Evolutionary conservation across 2,888 invertebrate genomes (phyloP).

Genomic region (Physocephala rufipes): DNA sequence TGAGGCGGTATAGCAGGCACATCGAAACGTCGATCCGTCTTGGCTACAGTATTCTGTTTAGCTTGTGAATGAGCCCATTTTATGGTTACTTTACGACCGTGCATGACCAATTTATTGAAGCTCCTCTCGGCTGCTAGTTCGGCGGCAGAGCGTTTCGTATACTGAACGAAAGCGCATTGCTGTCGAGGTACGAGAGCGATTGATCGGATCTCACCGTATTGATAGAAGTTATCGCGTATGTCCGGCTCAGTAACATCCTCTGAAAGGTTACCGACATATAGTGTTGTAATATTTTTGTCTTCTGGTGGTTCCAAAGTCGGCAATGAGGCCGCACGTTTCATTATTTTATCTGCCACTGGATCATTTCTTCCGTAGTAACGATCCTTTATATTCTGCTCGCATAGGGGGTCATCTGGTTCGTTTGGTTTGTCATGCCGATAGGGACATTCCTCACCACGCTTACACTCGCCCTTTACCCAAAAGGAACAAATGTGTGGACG

Average conservation of each 20-base stretch:
- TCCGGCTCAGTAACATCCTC: constrained; percentile 90
- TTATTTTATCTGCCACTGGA: constrained; percentile 90
- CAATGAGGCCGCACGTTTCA: constrained; percentile 88
- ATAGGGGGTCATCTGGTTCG: constrained; percentile 92
- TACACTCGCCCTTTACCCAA: constrained; percentile 95
- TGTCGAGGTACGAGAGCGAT: constrained; percentile 92
- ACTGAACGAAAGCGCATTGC: constrained; percentile 97
- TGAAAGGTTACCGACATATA: constrained; percentile 96
- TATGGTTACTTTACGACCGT: constrained; percentile 91
- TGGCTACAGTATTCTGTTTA: constrained; percentile 69
- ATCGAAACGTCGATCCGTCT: constrained; percentile 70
- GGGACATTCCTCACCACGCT: constrained; percentile 93
- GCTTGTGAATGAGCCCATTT: constrained; percentile 99
- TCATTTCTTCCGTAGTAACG: constrained; percentile 91
- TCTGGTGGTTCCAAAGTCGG: constrained; percentile 96
- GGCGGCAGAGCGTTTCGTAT: constrained; percentile 87
- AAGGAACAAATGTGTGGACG: constrained; percentile 93
- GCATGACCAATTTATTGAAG: constrained; percentile 87
- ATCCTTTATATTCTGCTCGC: constrained; percentile 92
- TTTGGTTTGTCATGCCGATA: constrained; percentile 94
- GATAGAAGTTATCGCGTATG: constrained; percentile 95
- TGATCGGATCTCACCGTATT: constrained; percentile 96
- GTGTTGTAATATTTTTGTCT: constrained; percentile 93
- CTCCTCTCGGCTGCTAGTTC: constrained; percentile 95
- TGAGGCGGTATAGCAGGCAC: constrained; percentile 83